Evolutionary conservation across 2,888 invertebrate genomes (phyloP), one percentile per base, ranked within the genome.

Genomic region (Leucoptera coffeella): DNA sequence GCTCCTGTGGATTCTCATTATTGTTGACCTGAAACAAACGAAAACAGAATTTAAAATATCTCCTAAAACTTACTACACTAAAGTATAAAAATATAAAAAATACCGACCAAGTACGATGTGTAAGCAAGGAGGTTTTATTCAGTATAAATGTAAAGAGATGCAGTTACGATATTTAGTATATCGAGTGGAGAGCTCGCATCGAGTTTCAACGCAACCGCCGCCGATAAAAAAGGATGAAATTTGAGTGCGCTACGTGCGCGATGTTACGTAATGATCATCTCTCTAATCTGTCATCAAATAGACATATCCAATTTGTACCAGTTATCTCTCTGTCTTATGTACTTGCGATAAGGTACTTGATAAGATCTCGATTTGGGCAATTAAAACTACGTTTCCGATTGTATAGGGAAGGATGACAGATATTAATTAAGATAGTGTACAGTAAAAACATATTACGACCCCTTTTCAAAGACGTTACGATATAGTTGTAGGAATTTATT

Each of bases 1-100:
- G 41, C 47, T 45, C 41, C 47, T 49, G 34, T 48, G 44, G 33
- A 49, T 45, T 55, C 44, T 53, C 67, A 69, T 67, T 50, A 55
- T 65, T 56, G 43, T 49, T 47, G 49, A 61, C 53, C 65, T 67
- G 65, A 11, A 47, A 55, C 49, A 38, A 52, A 46, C 42, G 37
- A 41, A 45, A 46, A 39, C 24, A 24, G 15, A 19, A 12, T 9
- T 32, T 32, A 22, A 14, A 24, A 3, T 22, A 11, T 22, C 11
- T 22, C 12, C 8, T 7, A 22, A 22, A 9, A 19, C 19, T 19
- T 19, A n/a, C 19, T 19, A n/a, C 9, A 19, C 9, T n/a, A 19
- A 4, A 19, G 3, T 19, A 19, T 4, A 19, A 19, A 19, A 19
- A 19, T n/a, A n/a, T n/a, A n/a, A n/a, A n/a, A n/a, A n/a, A n/a